Percentiles rank a stretch among this genome's conserved stretches.
Evolutionary conservation across 2,797 vertebrate genomes (phyloP).

Genomic region (Malurus splendens): DNA sequence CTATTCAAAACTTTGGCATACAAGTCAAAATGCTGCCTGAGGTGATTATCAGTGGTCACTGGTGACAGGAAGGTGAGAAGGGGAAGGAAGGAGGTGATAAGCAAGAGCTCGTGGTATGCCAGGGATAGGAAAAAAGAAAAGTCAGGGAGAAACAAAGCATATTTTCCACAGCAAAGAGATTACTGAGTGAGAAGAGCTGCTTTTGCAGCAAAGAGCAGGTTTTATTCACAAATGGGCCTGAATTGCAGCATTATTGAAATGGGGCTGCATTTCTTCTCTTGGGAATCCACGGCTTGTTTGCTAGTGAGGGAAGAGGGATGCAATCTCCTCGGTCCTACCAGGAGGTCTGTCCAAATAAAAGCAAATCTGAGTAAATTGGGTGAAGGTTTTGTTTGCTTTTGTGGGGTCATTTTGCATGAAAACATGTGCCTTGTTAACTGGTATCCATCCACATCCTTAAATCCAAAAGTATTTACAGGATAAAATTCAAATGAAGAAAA

Average conservation of each 20-base stretch:
- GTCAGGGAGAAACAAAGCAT: not conserved
- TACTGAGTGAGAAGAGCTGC: not conserved
- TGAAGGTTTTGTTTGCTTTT: not conserved
- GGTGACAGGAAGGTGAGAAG: not conserved
- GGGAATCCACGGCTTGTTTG: not conserved
- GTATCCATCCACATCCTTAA: not conserved
- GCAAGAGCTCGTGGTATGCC: not conserved
- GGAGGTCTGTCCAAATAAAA: not conserved
- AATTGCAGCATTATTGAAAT: not conserved
- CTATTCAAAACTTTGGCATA: not conserved
- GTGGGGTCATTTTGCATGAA: not conserved
- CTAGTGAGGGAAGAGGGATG: not conserved
- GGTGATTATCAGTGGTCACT: not conserved
- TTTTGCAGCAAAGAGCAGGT: not conserved
- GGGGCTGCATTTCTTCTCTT: not conserved
- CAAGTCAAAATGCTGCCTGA: not conserved
- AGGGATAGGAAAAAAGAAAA: not conserved
- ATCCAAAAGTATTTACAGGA: not conserved
- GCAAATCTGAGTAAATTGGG: not conserved
- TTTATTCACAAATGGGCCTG: not conserved
- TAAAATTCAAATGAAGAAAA: not conserved
- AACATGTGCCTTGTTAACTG: not conserved
- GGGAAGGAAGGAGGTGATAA: not conserved
- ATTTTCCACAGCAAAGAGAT: not conserved
- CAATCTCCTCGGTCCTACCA: not conserved